phyloP scores from a whole-genome alignment of 2,888 invertebrate genomes.

The Philopedon plagiatum region DNA sequence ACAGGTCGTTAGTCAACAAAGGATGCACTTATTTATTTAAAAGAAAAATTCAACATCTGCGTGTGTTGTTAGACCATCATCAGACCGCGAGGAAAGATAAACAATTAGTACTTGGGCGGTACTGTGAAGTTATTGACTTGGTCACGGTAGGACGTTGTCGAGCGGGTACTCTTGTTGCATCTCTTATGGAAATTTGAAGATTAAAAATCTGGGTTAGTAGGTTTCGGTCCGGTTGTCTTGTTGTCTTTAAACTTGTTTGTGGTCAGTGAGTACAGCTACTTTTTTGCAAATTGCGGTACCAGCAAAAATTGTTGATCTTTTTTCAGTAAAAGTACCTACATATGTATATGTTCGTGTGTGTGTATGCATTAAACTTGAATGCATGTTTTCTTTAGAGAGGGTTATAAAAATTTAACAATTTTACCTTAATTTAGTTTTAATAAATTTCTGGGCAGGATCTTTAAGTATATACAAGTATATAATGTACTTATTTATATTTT shows the following conservation, averaged over 20 bases:
- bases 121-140: neutral
- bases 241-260: conserved; percentile 21
- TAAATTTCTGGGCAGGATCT: too few relatives aligned
- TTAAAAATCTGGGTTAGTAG: conserved; percentile 42
- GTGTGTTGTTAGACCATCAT: neutral
- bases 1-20: conserved; percentile 24
- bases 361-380: neutral
- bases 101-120: neutral
- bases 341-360: neutral
- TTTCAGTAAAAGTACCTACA: neutral
- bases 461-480: too few relatives aligned
- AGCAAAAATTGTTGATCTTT: neutral
- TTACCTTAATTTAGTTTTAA: too few relatives aligned
- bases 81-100: conserved; percentile 2
- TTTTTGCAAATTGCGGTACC: neutral
- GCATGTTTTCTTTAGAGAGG: neutral
- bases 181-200: conserved; percentile 33
- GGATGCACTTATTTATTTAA: neutral
- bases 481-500: too few relatives aligned
- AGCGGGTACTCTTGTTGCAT: conserved; percentile 8
- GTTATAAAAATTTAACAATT: too few relatives aligned
- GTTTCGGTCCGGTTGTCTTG: conserved; percentile 28
- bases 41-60: conserved; percentile 5
- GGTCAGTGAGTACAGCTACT: conserved; percentile 9
- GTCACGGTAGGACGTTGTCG: neutral